Evolutionary conservation across 2,113 vertebrate species (phyloP).

Genomic region (Caretta caretta): DNA sequence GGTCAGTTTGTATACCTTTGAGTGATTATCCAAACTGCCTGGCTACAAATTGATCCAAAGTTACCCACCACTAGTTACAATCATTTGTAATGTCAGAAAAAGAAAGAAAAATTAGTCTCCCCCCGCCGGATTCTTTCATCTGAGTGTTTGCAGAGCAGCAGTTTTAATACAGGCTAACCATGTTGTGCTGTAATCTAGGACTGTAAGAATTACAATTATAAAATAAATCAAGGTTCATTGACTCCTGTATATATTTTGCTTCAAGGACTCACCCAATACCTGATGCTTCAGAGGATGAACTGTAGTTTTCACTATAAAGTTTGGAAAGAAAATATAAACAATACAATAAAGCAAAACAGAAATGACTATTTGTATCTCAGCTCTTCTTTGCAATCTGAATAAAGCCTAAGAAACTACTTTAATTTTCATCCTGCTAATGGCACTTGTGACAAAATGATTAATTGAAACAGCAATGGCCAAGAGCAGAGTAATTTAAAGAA

Average conservation of each 20-base stretch:
- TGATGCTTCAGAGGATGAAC: neutral
- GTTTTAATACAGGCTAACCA: neutral
- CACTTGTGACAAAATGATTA: conserved; percentile 47
- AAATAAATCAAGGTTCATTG: neutral
- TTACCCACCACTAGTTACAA: neutral
- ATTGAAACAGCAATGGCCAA: conserved; percentile 31
- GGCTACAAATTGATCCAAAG: neutral
- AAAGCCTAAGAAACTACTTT: conserved; percentile 15
- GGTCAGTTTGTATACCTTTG: neutral
- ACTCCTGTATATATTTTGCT: neutral
- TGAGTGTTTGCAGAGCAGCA: neutral
- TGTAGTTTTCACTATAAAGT: neutral
- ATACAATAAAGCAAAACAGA: neutral
- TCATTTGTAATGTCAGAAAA: neutral
- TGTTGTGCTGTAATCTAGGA: neutral
- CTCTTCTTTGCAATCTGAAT: neutral
- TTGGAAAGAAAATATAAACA: neutral
- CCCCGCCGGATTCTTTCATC: neutral
- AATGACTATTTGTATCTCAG: neutral
- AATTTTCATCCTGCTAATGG: conserved; percentile 14
- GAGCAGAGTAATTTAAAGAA: conserved; percentile 18
- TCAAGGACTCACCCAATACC: neutral
- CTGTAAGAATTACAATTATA: neutral
- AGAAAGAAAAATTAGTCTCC: neutral
- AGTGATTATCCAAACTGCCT: neutral